Base-by-base conservation (phyloP, 2,888 invertebrate genomes). In the Drosophila setosimentum region DNA sequence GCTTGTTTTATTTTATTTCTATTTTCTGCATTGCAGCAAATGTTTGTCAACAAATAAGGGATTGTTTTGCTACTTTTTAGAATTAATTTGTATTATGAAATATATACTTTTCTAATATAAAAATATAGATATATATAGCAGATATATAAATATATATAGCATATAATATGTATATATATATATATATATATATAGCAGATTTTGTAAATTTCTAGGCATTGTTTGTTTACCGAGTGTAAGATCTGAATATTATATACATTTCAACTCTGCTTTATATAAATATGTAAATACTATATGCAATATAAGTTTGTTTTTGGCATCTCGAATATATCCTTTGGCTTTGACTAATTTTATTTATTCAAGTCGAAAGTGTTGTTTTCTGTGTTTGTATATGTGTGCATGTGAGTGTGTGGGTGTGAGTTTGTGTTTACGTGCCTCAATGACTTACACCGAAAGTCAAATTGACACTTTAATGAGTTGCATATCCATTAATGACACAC, bases 401-500 rank as follows among this genome's bases (percentile, higher is more conserved):
- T 16, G 2, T 13, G 2, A 13, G 21, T 21, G 13, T 6, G 11
- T 5, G 11, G 1, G 13, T 13, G 21, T 3, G 1, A 1, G 21
- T 21, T 3, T 16, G 13, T 13, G 21, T 7, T 13, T 42, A 2
- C 16, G 16, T 68, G 72, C 51, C 50, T 54, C 80, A 82, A 67
- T 72, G 73, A 68, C 63, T 57, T 54, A 65, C 71, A 78, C 73
- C 63, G 83, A 81, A 73, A 80, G 68, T 78, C 71, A 70, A 80
- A 87, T 84, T 80, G 87, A 87, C 84, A 84, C 78, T 87, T 87
- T 80, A 85, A 85, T 87, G 87, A 76, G 73, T 70, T 82, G 76
- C 82, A 85, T 85, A 80, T 84, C 76, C 84, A 82, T 82, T 87
- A 87, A 82, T 82, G 76, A 64, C 78, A 45, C 13, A 29, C 35